phyloP scores from a whole-genome alignment of 2,113 vertebrate species.

The Tretioscincus oriximinensis region DNA sequence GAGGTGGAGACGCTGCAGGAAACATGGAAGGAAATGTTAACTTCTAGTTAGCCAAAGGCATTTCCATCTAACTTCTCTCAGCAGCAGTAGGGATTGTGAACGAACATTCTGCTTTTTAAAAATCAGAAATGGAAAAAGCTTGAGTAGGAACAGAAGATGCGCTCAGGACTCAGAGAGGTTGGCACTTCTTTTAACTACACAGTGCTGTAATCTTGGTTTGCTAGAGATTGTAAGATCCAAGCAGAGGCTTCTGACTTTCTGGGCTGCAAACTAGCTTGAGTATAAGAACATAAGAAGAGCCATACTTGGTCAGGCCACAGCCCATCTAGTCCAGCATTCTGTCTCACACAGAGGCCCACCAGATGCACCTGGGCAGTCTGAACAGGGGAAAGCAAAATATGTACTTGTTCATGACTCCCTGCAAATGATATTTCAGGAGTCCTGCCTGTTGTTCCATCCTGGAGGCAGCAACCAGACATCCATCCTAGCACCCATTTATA shows the following conservation, averaged over 20 bases:
- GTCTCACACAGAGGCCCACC: too few relatives aligned
- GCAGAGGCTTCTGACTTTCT: background rate
- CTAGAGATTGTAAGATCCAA: background rate
- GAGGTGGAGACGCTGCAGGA: background rate
- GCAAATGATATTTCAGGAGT: too few relatives aligned
- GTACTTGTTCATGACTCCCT: too few relatives aligned
- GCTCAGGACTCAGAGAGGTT: background rate
- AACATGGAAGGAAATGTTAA: background rate
- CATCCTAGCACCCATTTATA: too few relatives aligned
- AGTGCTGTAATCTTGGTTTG: background rate
- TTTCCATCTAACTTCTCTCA: background rate
- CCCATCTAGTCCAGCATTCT: too few relatives aligned
- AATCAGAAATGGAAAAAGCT: background rate
- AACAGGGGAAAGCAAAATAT: too few relatives aligned
- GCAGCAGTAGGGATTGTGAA: background rate
- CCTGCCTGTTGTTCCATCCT: too few relatives aligned
- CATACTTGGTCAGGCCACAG: too few relatives aligned
- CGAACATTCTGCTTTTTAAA: background rate
- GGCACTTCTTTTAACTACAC: background rate
- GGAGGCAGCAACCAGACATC: too few relatives aligned
- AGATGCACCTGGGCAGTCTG: too few relatives aligned
- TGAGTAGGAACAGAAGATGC: background rate
- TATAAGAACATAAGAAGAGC: too few relatives aligned
- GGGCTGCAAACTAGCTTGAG: background rate
- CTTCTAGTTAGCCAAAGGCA: background rate